Evolutionary conservation across 2,113 vertebrate genomes (phyloP).

Genomic region (Melanocharis versteri): DNA sequence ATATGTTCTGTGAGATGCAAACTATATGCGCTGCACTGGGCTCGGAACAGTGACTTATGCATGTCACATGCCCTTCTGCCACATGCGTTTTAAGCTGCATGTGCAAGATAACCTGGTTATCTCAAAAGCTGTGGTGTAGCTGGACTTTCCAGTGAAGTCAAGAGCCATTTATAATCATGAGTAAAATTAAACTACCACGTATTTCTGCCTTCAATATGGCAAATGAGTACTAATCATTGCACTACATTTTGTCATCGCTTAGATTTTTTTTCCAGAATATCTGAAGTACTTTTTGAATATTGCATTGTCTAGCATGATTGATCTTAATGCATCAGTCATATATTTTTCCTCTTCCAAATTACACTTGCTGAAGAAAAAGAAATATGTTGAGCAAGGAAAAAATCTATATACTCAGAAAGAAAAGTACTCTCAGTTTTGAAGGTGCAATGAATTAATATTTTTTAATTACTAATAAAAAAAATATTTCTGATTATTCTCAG

Average conservation of each 20-base stretch:
- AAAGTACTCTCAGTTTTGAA: background rate
- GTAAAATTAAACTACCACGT: background rate
- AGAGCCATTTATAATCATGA: background rate
- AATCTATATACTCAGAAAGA: background rate
- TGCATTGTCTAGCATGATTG: background rate
- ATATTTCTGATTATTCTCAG: background rate
- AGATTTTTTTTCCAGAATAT: background rate
- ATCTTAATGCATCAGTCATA: background rate
- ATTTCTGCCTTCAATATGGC: background rate
- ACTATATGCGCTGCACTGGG: rapidly evolving
- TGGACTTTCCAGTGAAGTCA: background rate
- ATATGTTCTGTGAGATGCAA: background rate
- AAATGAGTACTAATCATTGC: background rate
- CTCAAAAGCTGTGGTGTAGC: background rate
- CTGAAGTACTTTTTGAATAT: background rate
- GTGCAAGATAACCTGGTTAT: slow-evolving; percentile 21
- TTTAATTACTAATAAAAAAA: background rate
- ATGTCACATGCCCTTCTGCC: background rate
- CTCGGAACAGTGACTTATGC: background rate
- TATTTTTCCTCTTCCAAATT: background rate
- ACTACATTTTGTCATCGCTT: background rate
- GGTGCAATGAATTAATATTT: background rate
- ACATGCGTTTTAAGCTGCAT: background rate
- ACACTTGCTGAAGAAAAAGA: background rate
- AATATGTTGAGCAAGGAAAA: background rate